Percentiles rank a stretch among this genome's conserved stretches.
Conservation (phyloP, 2,113 vertebrate species). For the Psammodynastes pulverulentus region DNA sequence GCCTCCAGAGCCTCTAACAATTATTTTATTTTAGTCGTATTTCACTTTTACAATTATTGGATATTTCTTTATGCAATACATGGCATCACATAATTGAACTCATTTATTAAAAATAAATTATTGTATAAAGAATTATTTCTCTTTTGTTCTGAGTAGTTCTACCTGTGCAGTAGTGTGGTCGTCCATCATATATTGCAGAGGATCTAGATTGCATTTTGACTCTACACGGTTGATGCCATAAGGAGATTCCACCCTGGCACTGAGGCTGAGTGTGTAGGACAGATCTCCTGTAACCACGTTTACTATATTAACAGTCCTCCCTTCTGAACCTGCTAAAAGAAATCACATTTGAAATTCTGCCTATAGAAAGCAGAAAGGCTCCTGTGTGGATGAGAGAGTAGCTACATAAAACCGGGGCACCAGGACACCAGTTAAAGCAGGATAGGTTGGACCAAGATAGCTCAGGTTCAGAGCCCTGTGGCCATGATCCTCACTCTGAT, state of each 20-base stretch:
- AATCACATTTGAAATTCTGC: background rate
- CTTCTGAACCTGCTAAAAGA: constrained; percentile 13
- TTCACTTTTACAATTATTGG: no score
- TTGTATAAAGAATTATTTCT: no score
- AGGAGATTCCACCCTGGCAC: constrained; percentile 65
- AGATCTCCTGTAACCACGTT: constrained; percentile 36
- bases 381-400: background rate
- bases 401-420: background rate
- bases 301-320: constrained; percentile 7
- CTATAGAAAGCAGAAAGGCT: background rate
- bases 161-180: constrained; percentile 74
- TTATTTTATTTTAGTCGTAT: no score
- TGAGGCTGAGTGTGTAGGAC: constrained; percentile 74
- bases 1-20: no score
- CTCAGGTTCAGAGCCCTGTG: background rate
- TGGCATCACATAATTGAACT: no score
- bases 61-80: no score
- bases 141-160: background rate
- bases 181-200: constrained; percentile 62
- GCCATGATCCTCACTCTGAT: background rate
- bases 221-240: constrained; percentile 73
- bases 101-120: no score
- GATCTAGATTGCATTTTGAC: constrained; percentile 68
- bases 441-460: background rate
- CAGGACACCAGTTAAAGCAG: background rate